Evolutionary conservation across 2,113 vertebrate species (phyloP).

Genomic region (Gadus chalcogrammus): DNA sequence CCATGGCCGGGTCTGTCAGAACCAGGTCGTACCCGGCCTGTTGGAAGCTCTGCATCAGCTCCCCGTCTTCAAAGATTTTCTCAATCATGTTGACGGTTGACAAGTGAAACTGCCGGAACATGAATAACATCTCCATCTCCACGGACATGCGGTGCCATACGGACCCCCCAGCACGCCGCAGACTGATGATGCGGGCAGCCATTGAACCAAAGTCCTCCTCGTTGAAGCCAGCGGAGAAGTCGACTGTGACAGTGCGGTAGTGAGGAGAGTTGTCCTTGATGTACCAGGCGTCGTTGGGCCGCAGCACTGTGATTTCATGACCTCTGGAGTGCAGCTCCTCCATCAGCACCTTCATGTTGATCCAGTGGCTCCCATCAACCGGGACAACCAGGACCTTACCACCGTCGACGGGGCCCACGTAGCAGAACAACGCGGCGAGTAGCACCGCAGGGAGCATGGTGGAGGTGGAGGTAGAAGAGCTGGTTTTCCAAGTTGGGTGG

Average conservation of each 20-base stretch:
- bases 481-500: too few relatives aligned
- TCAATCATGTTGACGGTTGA: background rate
- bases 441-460: too few relatives aligned
- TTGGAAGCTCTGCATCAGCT: slow-evolving; percentile 38
- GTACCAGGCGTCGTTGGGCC: slow-evolving; percentile 41
- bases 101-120: background rate
- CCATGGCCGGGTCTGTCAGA: slow-evolving; percentile 40
- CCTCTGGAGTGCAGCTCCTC: slow-evolving; percentile 56
- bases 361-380: slow-evolving; percentile 58
- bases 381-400: slow-evolving; percentile 58
- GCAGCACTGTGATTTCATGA: slow-evolving; percentile 51
- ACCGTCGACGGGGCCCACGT: slow-evolving; percentile 4
- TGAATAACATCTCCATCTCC: background rate
- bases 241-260: slow-evolving; percentile 42
- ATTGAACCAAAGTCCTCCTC: slow-evolving; percentile 11
- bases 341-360: slow-evolving; percentile 60
- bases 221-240: slow-evolving; percentile 7
- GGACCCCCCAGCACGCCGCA: slow-evolving; percentile 14
- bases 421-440: slow-evolving; percentile 32
- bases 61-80: slow-evolving; percentile 27
- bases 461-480: too few relatives aligned
- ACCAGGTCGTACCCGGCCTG: slow-evolving; percentile 53
- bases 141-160: slow-evolving; percentile 27
- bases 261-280: slow-evolving; percentile 48
- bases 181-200: background rate